Evolutionary conservation across 1,140 invertebrate species (phyloP).

Genomic region (Tigriopus japonicus): DNA sequence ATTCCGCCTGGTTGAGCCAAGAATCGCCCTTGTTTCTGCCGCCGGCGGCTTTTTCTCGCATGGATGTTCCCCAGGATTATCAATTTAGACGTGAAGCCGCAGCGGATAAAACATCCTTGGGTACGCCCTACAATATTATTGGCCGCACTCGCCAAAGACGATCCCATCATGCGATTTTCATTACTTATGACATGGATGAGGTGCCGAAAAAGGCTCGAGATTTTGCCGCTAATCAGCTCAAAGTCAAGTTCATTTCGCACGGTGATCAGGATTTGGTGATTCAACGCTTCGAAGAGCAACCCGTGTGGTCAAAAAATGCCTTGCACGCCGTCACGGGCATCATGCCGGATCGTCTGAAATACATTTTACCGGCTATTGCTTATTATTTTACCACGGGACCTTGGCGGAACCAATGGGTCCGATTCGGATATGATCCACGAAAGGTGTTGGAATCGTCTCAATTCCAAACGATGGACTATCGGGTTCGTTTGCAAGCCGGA

Average conservation of each 20-base stretch:
- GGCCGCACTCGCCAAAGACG: constrained; percentile 34
- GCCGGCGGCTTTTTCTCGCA: constrained; percentile 52
- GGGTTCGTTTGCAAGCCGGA: constrained; percentile 30
- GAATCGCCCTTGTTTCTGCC: constrained; percentile 45
- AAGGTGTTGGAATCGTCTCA: constrained; percentile 50
- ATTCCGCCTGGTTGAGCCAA: background rate
- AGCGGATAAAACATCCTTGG: constrained; percentile 17
- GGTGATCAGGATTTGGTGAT: constrained; percentile 16
- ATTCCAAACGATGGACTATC: constrained; percentile 71
- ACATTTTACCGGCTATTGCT: constrained; percentile 54
- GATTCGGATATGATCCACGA: constrained; percentile 65
- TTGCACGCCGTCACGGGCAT: constrained; percentile 43
- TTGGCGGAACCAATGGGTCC: constrained; percentile 66
- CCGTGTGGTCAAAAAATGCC: constrained; percentile 63
- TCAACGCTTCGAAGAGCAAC: constrained; percentile 32
- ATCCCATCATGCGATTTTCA: constrained; percentile 32
- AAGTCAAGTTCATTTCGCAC: constrained; percentile 18
- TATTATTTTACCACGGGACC: constrained; percentile 71
- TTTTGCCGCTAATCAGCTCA: constrained; percentile 19
- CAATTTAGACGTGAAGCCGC: constrained; percentile 16
- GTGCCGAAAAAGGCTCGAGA: constrained; percentile 18
- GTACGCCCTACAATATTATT: constrained; percentile 28
- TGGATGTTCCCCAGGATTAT: constrained; percentile 35
- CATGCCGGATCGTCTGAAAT: constrained; percentile 43
- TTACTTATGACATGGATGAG: constrained; percentile 20